Evolutionary conservation across 2,797 vertebrate genomes (phyloP).

Genomic region (Oreochromis grahami): DNA sequence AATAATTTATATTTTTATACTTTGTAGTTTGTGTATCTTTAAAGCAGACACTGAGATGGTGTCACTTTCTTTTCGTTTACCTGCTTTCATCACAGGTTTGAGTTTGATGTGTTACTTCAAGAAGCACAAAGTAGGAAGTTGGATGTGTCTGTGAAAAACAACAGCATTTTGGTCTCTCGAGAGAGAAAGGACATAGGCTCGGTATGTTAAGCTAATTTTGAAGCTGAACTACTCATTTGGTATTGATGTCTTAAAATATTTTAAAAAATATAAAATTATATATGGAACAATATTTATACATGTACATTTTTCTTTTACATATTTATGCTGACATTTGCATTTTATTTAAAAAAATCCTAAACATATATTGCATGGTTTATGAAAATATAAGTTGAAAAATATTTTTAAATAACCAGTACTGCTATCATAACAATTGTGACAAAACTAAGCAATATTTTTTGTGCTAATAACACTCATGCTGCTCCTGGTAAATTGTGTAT

Average conservation of each 20-base stretch:
- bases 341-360: background rate
- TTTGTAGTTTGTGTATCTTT: background rate
- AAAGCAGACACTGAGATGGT: background rate
- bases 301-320: background rate
- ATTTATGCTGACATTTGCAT: background rate
- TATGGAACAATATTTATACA: background rate
- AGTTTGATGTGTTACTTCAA: slow-evolving; percentile 84
- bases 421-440: background rate
- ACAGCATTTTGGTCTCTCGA: slow-evolving; percentile 80
- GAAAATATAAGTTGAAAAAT: background rate
- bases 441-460: background rate
- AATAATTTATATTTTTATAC: background rate
- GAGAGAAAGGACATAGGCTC: slow-evolving; percentile 91
- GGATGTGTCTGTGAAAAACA: slow-evolving; percentile 92
- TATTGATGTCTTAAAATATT: background rate
- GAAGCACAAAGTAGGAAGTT: slow-evolving; percentile 82
- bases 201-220: slow-evolving; percentile 60
- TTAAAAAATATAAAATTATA: background rate
- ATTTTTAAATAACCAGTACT: background rate
- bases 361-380: background rate
- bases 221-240: background rate
- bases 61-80: background rate
- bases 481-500: background rate
- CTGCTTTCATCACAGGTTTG: slow-evolving; percentile 78
- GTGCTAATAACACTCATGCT: background rate